phyloP scores from a whole-genome alignment of 2,888 invertebrate genomes.

The Sphaerophoria taeniata region DNA sequence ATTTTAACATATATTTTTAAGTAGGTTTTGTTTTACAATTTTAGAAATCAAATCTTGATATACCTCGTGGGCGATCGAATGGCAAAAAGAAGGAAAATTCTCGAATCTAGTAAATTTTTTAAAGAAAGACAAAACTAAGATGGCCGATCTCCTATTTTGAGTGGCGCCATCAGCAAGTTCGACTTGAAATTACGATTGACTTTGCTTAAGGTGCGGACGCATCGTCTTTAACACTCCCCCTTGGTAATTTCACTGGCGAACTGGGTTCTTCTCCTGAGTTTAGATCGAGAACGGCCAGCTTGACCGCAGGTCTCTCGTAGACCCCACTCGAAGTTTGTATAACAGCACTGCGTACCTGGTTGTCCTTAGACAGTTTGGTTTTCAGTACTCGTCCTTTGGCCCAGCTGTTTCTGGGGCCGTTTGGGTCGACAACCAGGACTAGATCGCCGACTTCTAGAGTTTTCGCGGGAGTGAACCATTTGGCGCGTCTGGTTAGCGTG shows the following conservation, averaged over 20 bases:
- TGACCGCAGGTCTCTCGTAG: constrained; percentile 9
- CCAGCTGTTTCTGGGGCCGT: neutral
- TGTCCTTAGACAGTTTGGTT: neutral
- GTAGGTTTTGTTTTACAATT: too few relatives aligned
- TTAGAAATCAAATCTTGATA: too few relatives aligned
- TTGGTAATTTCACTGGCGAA: neutral
- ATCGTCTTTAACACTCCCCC: constrained; percentile 1
- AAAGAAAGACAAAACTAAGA: too few relatives aligned
- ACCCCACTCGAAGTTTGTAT: neutral
- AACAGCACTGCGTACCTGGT: neutral
- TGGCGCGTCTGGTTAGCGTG: neutral
- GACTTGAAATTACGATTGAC: too few relatives aligned
- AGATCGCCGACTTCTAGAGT: constrained; percentile 1
- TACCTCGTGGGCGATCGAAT: too few relatives aligned
- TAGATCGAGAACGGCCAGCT: neutral
- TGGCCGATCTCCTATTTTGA: too few relatives aligned
- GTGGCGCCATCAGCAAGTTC: too few relatives aligned
- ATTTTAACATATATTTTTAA: too few relatives aligned
- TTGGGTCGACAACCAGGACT: neutral
- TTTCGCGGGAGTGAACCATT: constrained; percentile 10
- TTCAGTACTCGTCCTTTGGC: neutral
- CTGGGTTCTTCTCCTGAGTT: neutral
- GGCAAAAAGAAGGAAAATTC: too few relatives aligned
- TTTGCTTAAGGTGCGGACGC: neutral
- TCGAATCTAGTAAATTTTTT: too few relatives aligned